These are phyloP conservation scores for Druceiella hillmani DNA, from an alignment of 2,888 invertebrate genomes.

Conservation along the genomic window DNA sequence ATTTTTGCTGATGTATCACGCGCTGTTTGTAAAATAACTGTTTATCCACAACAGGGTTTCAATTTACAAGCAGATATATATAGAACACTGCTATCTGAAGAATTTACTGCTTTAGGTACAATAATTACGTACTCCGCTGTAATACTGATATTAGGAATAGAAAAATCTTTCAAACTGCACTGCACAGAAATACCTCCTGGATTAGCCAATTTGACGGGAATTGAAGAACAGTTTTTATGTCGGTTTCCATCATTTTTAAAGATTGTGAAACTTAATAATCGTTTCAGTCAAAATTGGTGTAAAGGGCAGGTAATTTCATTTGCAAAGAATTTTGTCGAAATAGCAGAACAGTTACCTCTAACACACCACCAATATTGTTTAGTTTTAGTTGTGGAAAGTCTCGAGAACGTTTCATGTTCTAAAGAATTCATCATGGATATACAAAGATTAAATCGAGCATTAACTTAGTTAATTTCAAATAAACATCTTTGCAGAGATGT, in stretches of 20 bases:
- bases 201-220: conserved; percentile 14
- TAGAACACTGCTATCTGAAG: conserved; percentile 13
- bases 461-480: conserved; percentile 17
- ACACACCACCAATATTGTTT: conserved; percentile 18
- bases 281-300: conserved; percentile 26
- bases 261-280: conserved; percentile 23
- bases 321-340: conserved; percentile 13
- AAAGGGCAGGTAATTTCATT: conserved; percentile 18
- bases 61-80: conserved; percentile 6
- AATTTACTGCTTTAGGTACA: conserved; percentile 12
- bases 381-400: conserved; percentile 20
- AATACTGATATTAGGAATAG: too few relatives aligned
- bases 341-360: conserved; percentile 13
- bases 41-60: conserved; percentile 16
- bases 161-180: too few relatives aligned
- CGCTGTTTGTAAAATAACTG: conserved; percentile 10
- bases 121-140: conserved; percentile 19
- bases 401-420: conserved; percentile 15
- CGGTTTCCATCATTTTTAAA: conserved; percentile 22
- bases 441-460: conserved; percentile 17
- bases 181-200: conserved; percentile 16
- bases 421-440: conserved; percentile 21
- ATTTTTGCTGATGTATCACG: conserved; percentile 12
- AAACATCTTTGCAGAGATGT: conserved; percentile 15
- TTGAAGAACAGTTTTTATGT: conserved; percentile 15